Conservation (phyloP, 2,113 vertebrate genomes). For the Petrocephalus zakoni region DNA sequence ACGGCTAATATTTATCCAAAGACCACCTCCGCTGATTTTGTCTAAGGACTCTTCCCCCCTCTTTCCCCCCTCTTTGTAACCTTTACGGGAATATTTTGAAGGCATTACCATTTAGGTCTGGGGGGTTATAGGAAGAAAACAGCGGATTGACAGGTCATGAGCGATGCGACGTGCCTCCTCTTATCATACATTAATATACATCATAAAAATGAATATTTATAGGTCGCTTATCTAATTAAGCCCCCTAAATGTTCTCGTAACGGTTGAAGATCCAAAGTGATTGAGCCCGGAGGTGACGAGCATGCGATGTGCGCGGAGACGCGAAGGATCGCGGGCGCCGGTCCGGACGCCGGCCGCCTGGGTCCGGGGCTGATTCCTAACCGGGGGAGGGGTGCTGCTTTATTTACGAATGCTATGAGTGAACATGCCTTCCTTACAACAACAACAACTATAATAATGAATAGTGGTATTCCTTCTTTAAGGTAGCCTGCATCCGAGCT, state of each 20-base stretch:
- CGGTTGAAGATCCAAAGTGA: slow-evolving; percentile 1
- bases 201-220: slow-evolving; percentile 6
- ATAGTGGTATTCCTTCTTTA: not conserved
- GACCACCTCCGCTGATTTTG: not conserved
- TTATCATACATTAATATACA: slow-evolving; percentile 1
- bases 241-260: not conserved
- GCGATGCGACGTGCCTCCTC: not conserved
- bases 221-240: slow-evolving; percentile 1
- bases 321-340: not conserved
- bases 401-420: not conserved
- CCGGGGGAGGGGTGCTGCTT: not conserved
- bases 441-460: not conserved
- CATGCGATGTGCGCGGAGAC: not conserved
- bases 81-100: not conserved
- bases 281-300: slow-evolving; percentile 7
- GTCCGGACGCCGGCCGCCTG: not conserved
- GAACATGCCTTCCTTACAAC: not conserved
- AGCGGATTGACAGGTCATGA: not conserved
- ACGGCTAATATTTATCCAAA: not conserved
- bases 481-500: not conserved
- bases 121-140: not conserved
- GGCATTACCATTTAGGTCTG: not conserved
- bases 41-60: not conserved
- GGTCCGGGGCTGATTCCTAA: not conserved
- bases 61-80: not conserved